Evolutionary conservation across 2,113 vertebrate genomes (phyloP), one percentile per base, ranked within the genome.

Genomic region (Pelmatolapia mariae): DNA sequence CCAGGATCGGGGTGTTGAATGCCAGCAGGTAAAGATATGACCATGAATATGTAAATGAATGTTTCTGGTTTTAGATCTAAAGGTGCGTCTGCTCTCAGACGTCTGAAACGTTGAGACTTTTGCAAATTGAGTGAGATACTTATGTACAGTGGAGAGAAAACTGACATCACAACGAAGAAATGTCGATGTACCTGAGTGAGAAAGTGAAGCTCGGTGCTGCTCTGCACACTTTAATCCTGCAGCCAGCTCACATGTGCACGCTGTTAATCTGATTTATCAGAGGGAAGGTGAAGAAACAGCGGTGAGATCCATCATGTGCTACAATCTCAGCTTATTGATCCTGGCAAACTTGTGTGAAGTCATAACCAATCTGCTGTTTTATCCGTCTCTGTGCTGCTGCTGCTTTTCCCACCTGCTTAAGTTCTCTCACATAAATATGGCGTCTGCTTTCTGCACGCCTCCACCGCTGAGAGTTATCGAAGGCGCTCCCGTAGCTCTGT

Each of bases 201-300:
- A 5, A 15, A 43, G 63, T 43, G 63, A 71, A 71, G 36, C 63
- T 66, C 2, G 2, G 33, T 5, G 61, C 18, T 40, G 63, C 63
- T 15, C 63, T 71, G 36, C 66, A 76, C 71, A 2, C 33, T 38
- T 38, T 66, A 66, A 38, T 66, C 61, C 24, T 31, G 73, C 45
- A 59, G 79, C 36, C 8, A 0, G 79, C 24, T 80, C 87, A 81
- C 88, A 73, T 81, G 53, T 78, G 33, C 85, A 54, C 63, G 4
- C 61, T 8, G 43, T 81, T 84, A 53, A 87, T 90, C 85, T 59
- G 76, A 56, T 82, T 89, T 26, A 86, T 53, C 33, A 22, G 57
- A 68, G 19, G 80, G 4, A 53, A 15, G 71, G 79, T 11, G 8
- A 61, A 57, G 53, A 79, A 80, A 40, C 16, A 3, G 81, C 59